Evolutionary conservation across 1,140 invertebrate genomes (phyloP).

Genomic region (Macrotrachela quadricornifera): DNA sequence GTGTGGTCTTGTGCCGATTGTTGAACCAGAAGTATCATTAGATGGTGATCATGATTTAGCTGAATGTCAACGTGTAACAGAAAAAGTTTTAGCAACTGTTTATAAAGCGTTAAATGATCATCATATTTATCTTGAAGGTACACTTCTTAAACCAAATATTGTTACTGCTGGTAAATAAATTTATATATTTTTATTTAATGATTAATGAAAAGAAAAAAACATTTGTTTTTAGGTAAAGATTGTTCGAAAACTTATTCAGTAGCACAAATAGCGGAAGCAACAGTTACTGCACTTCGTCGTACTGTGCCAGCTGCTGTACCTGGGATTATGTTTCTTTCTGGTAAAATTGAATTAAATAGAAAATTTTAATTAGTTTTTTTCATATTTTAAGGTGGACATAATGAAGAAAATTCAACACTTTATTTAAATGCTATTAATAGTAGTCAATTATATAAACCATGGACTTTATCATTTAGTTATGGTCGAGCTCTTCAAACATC

Average conservation of each 20-base stretch:
- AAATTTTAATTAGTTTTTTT: constrained; percentile 12
- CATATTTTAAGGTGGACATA: constrained; percentile 82
- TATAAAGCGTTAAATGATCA: constrained; percentile 94
- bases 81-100: constrained; percentile 60
- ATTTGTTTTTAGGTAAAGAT: constrained; percentile 36
- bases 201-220: no score
- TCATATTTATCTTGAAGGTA: constrained; percentile 88
- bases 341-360: neutral
- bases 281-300: constrained; percentile 64
- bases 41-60: constrained; percentile 78
- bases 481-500: constrained; percentile 66
- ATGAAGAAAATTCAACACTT: constrained; percentile 79
- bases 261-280: constrained; percentile 52
- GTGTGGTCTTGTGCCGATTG: constrained; percentile 82
- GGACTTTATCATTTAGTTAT: constrained; percentile 85
- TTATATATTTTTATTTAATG: no score
- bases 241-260: constrained; percentile 47
- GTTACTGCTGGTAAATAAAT: constrained; percentile 55
- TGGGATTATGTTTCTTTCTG: constrained; percentile 32
- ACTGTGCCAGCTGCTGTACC: constrained; percentile 71
- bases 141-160: constrained; percentile 95
- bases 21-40: constrained; percentile 72
- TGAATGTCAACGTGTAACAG: constrained; percentile 46
- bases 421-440: constrained; percentile 85
- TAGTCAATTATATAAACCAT: constrained; percentile 55